These are phyloP conservation scores for Biston betularia DNA, from an alignment of 2,888 invertebrate genomes.

Conservation along the genomic window DNA sequence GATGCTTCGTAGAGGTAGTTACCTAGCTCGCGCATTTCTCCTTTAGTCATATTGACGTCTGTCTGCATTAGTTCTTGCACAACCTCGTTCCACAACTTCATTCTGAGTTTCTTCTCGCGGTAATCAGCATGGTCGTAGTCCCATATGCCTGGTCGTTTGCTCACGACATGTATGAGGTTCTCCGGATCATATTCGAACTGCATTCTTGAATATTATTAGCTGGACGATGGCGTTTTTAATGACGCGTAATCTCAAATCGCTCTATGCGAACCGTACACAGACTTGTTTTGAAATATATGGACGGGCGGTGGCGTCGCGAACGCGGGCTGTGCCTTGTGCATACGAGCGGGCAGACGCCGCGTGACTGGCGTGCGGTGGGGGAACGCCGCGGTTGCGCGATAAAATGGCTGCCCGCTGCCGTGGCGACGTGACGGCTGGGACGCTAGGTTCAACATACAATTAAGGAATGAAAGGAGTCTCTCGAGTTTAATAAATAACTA, in stretches of 20 bases:
- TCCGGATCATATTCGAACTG: slow-evolving; percentile 82
- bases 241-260: background rate
- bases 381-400: slow-evolving; percentile 72
- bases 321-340: slow-evolving; percentile 52
- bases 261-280: background rate
- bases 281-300: background rate
- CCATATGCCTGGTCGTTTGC: slow-evolving; percentile 78
- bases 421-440: slow-evolving; percentile 22
- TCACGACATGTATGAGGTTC: slow-evolving; percentile 73
- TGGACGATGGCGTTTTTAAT: slow-evolving; percentile 11
- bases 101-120: slow-evolving; percentile 64
- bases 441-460: slow-evolving; percentile 49
- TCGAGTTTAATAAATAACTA: no score
- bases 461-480: no score
- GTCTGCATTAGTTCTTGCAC: slow-evolving; percentile 71
- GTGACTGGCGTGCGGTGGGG: slow-evolving; percentile 72
- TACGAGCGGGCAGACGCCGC: slow-evolving; percentile 70
- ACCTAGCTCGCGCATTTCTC: slow-evolving; percentile 79
- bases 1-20: slow-evolving; percentile 38
- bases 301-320: slow-evolving; percentile 42
- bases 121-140: slow-evolving; percentile 71
- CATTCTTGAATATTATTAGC: slow-evolving; percentile 50
- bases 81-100: slow-evolving; percentile 72
- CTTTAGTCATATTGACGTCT: slow-evolving; percentile 70
- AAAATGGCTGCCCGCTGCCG: slow-evolving; percentile 66